Evolutionary conservation across 2,888 invertebrate species (phyloP).

Genomic region (Drosophila niveifrons): DNA sequence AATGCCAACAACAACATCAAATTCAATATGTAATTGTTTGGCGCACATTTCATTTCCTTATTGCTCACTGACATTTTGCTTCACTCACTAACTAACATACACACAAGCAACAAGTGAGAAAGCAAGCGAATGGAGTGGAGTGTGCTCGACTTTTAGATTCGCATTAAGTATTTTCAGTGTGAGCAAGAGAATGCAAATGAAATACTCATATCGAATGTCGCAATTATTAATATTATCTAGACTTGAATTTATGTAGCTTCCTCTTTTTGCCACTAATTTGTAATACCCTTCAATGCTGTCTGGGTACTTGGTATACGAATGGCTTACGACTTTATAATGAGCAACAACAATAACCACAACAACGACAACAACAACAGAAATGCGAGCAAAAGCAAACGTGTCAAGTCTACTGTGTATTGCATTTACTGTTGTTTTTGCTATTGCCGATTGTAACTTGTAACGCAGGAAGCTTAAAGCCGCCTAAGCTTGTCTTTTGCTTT

Average conservation of each 20-base stretch:
- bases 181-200: too few relatives aligned
- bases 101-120: conserved; percentile 19
- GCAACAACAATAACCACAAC: conserved; percentile 46
- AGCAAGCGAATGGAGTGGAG: neutral
- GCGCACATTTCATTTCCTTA: conserved; percentile 79
- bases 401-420: conserved; percentile 43
- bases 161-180: neutral
- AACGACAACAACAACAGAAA: conserved; percentile 30
- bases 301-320: conserved; percentile 34
- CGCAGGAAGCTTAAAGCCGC: conserved; percentile 67
- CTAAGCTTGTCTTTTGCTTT: conserved; percentile 45
- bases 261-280: neutral
- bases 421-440: conserved; percentile 31
- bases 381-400: conserved; percentile 52
- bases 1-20: conserved; percentile 39
- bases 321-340: conserved; percentile 76
- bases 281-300: neutral
- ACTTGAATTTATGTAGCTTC: too few relatives aligned
- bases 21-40: conserved; percentile 74
- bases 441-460: conserved; percentile 66
- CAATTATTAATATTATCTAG: too few relatives aligned
- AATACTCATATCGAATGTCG: too few relatives aligned
- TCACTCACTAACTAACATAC: conserved; percentile 46
- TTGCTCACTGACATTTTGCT: conserved; percentile 78
- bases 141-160: neutral